Base-by-base conservation (phyloP, 2,113 vertebrate species). In the Anseranas semipalmata region DNA sequence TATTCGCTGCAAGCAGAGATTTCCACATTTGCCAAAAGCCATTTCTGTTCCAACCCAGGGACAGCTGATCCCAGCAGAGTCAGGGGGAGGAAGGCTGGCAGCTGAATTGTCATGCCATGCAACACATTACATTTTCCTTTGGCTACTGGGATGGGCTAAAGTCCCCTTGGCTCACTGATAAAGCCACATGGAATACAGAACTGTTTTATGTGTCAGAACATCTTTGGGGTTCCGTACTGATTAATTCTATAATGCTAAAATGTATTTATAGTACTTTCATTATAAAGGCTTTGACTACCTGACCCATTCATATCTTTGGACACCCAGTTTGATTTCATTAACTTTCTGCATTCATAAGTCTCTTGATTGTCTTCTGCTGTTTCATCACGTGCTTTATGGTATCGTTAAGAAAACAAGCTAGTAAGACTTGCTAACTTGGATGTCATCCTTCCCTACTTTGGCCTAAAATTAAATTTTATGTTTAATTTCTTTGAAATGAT, bases 1-100 rank as follows among this genome's bases (percentile, higher is more conserved):
- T 24, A 17, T 8, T 25, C 35, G 10, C 90, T 24, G 3, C 0
- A 4, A n/a, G 24, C 1, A 5, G 56, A 11, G 4, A 15, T 45
- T 53, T 6, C 81, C 4, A 0, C 2, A 3, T 76, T 63, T 67
- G 37, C 73, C n/a, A 58, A 4, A 41, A 18, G 1, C 30, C 6
- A 0, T 2, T 30, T 18, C 15, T 88, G n/a, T 9, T 48, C 30
- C 37, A 62, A 65, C 59, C 33, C 5, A 65, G 32, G 55, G 22
- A 27, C 21, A 53, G 68, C 52, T 43, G 73, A 43, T 66, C 35
- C 53, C 75, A 32, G 32, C 2, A 2, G 30, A 43, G 8, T 2
- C 19, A 30, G 13, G 65, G 79, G 84, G 65, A 60, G 24, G 37
- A 39, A 11, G 28, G 28, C 55, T 83, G 62, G 45, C 72, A 84